Percentiles rank a stretch among this genome's conserved stretches.
Conservation (phyloP, 2,888 invertebrate genomes). For the Sepioteuthis lessoniana region DNA sequence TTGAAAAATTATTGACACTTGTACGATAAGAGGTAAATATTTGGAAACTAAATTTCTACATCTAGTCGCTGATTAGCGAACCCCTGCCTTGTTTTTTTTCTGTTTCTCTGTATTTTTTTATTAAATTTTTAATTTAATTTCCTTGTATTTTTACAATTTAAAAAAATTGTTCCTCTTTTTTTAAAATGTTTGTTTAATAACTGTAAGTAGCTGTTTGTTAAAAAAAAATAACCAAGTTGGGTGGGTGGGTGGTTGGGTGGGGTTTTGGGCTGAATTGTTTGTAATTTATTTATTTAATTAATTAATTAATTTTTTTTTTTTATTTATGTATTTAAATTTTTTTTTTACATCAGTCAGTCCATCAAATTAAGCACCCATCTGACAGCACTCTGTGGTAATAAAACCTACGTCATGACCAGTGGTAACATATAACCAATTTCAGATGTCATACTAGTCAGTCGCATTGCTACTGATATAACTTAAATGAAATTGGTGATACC, state of each 20-base stretch:
- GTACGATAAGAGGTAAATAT: slow-evolving; percentile 2
- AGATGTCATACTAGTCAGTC: not conserved
- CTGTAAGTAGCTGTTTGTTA: not conserved
- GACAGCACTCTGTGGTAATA: slow-evolving; percentile 33
- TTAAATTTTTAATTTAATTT: slow-evolving; percentile 18
- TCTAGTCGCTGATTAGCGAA: slow-evolving; percentile 33
- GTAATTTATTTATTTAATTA: not conserved
- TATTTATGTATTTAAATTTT: not conserved
- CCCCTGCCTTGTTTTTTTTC: slow-evolving; percentile 33
- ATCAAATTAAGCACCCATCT: not conserved
- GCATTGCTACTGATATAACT: not conserved
- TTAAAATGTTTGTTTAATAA: not conserved
- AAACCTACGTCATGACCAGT: not conserved
- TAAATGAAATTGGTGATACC: slow-evolving; percentile 21
- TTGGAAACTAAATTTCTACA: slow-evolving; percentile 15
- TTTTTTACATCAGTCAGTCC: slow-evolving; percentile 10
- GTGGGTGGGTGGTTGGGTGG: slow-evolving; percentile 6
- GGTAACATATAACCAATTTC: not conserved
- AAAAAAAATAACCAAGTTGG: not conserved
- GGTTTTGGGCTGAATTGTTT: not conserved
- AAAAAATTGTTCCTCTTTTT: not conserved
- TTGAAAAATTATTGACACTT: slow-evolving; percentile 41
- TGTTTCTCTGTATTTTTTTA: not conserved
- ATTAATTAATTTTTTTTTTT: too few species aligned
- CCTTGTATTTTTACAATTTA: not conserved